Evolutionary conservation across 1,140 invertebrate species (phyloP).

Genomic region (Doryteuthis pealeii): DNA sequence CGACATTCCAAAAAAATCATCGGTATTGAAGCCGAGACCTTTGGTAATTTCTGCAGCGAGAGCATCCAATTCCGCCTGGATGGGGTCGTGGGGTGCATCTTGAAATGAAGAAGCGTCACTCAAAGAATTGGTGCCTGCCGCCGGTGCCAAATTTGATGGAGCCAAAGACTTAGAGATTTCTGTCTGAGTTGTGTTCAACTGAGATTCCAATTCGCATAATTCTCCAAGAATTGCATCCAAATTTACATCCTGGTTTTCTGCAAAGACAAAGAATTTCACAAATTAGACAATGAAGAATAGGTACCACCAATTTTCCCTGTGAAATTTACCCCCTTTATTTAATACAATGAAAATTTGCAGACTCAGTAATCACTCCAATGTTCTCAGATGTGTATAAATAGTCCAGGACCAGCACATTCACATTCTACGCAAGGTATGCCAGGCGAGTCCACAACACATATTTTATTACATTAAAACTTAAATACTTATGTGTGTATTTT

Average conservation of each 20-base stretch:
- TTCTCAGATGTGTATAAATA: too few species aligned
- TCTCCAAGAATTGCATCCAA: constrained; percentile 93
- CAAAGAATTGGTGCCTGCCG: constrained; percentile 25
- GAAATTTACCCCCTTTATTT: too few species aligned
- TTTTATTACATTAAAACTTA: too few species aligned
- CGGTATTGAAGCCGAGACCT: constrained; percentile 30
- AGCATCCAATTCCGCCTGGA: constrained; percentile 49
- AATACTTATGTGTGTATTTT: too few species aligned
- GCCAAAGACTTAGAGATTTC: constrained; percentile 35
- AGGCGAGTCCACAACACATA: too few species aligned
- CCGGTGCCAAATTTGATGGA: not conserved
- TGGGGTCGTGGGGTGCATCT: constrained; percentile 33
- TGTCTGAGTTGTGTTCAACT: constrained; percentile 52
- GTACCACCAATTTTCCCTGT: too few species aligned
- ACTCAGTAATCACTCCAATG: not conserved
- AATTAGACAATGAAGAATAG: not conserved
- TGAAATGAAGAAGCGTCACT: not conserved
- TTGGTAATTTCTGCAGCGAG: constrained; percentile 51
- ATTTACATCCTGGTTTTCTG: constrained; percentile 92
- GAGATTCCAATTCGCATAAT: constrained; percentile 75
- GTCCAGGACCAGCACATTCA: too few species aligned
- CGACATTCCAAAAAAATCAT: constrained; percentile 1
- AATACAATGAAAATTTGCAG: too few species aligned
- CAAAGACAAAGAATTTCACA: constrained; percentile 31
- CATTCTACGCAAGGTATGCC: too few species aligned